Evolutionary conservation across 1,140 invertebrate species (phyloP).

Genomic region (Bombus soroeensis): DNA sequence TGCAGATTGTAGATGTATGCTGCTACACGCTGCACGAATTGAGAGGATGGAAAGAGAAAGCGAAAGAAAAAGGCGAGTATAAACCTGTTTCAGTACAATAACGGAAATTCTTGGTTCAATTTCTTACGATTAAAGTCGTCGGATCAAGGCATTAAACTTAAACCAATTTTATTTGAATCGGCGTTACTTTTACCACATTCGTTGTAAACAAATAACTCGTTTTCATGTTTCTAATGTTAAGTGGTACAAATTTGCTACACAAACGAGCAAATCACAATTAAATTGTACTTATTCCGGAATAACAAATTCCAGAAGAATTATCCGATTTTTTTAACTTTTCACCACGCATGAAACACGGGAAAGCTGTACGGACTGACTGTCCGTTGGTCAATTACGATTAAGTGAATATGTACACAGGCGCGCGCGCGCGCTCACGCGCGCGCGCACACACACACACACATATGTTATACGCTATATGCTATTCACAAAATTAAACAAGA

Average conservation of each 20-base stretch:
- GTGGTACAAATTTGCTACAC: neutral
- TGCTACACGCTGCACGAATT: conserved; percentile 23
- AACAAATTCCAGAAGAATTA: neutral
- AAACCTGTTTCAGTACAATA: conserved; percentile 43
- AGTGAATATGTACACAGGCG: neutral
- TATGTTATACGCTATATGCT: neutral
- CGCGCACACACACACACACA: rapidly evolving
- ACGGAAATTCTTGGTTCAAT: conserved; percentile 35
- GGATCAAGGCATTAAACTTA: neutral
- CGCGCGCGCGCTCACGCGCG: too few species aligned
- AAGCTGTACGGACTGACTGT: neutral
- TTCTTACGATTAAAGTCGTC: conserved; percentile 18
- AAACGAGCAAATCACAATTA: neutral
- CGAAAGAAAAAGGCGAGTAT: neutral
- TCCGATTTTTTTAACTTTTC: neutral
- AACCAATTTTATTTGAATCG: neutral
- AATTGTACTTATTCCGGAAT: neutral
- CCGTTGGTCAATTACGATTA: neutral
- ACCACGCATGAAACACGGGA: neutral
- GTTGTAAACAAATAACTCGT: neutral
- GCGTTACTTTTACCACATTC: neutral
- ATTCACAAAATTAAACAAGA: neutral
- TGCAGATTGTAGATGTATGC: conserved; percentile 3
- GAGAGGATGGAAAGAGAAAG: conserved; percentile 39
- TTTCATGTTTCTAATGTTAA: neutral